These are phyloP conservation scores for Dasysyrphus albostriatus DNA, from an alignment of 2,888 invertebrate genomes.

Conservation along the genomic window DNA sequence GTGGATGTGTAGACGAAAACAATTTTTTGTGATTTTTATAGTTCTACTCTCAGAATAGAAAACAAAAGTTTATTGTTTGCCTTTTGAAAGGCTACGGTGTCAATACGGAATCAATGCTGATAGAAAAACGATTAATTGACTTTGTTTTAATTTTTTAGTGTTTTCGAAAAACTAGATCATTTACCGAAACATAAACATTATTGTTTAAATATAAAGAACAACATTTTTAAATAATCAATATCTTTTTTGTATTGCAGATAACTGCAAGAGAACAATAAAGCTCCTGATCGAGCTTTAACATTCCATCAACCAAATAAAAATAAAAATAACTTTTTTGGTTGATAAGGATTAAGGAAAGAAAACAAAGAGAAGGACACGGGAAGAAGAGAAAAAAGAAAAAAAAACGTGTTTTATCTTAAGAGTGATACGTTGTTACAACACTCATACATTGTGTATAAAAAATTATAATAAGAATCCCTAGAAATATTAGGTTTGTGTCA, in stretches of 20 bases:
- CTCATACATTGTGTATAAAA: background rate
- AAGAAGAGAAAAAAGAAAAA: background rate
- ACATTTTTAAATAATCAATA: background rate
- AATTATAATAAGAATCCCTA: slow-evolving; percentile 2
- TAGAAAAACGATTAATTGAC: background rate
- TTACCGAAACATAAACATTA: background rate
- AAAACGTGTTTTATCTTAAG: background rate
- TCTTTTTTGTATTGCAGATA: background rate
- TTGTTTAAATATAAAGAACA: background rate
- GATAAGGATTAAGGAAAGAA: background rate
- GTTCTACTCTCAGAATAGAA: too few species aligned
- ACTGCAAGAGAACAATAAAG: background rate
- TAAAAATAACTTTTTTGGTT: background rate
- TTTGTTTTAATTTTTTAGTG: background rate
- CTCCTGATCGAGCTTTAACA: slow-evolving; percentile 21
- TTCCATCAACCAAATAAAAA: slow-evolving; percentile 24
- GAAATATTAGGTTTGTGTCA: slow-evolving; percentile 62
- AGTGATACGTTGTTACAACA: slow-evolving; percentile 42
- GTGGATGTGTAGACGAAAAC: too few species aligned
- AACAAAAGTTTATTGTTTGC: too few species aligned
- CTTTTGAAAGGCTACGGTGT: background rate
- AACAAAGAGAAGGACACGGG: background rate
- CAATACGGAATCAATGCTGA: background rate
- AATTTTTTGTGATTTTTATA: too few species aligned
- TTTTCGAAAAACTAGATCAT: background rate